These are phyloP conservation scores for Synergus laeviventris DNA, from an alignment of 2,888 invertebrate genomes.

Conservation along the genomic window DNA sequence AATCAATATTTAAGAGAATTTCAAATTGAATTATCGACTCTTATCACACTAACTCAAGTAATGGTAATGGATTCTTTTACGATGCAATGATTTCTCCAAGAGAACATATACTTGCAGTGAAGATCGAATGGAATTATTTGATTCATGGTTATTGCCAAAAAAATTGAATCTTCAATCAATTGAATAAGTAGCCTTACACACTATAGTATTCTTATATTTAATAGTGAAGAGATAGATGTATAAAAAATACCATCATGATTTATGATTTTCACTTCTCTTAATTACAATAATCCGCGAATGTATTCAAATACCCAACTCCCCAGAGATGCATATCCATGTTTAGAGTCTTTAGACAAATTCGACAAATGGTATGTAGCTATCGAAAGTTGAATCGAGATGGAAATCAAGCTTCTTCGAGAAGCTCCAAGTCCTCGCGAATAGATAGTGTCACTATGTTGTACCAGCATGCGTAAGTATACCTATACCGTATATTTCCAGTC, in stretches of 20 bases:
- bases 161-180: not conserved
- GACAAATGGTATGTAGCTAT: slow-evolving; percentile 24
- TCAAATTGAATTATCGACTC: slow-evolving; percentile 21
- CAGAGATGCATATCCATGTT: slow-evolving; percentile 26
- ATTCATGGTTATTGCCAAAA: not conserved
- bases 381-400: slow-evolving; percentile 25
- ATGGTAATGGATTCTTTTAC: not conserved
- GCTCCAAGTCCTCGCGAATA: slow-evolving; percentile 1
- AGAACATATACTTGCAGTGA: not conserved
- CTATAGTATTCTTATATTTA: not conserved
- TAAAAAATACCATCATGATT: not conserved
- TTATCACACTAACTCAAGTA: not conserved
- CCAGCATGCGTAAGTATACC: slow-evolving; percentile 51
- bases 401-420: slow-evolving; percentile 23
- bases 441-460: slow-evolving; percentile 39
- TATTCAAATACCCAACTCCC: not conserved
- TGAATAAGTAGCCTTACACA: not conserved
- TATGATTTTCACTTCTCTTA: not conserved
- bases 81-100: not conserved
- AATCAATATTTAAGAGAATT: slow-evolving; percentile 3
- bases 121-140: not conserved
- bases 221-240: not conserved
- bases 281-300: not conserved
- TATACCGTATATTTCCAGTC: slow-evolving; percentile 59
- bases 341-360: slow-evolving; percentile 27